Evolutionary conservation across 2,113 vertebrate species (phyloP), one percentile per base, ranked within the genome.

Genomic region (Aphyosemion australe): DNA sequence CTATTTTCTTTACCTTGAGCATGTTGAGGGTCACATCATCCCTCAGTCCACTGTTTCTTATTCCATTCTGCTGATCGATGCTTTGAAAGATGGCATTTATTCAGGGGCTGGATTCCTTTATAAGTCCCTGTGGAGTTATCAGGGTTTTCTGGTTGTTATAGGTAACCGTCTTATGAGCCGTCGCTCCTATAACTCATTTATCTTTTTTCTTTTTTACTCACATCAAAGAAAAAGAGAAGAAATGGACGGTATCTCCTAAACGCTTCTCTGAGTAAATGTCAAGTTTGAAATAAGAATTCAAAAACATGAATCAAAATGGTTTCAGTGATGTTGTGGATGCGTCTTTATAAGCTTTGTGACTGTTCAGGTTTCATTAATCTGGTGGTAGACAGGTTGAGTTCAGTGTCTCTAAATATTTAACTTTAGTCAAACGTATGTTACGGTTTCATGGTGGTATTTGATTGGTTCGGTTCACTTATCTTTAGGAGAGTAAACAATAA

Each of bases 121-220:
- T 46, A 51, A 64, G 32, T 68, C 42, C 66, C 51, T 69, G 45
- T 57, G 54, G 39, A 31, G 51, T 21, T 60, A 54, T 69, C 74
- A 65, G 71, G 47, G 59, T 2, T 56, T 69, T 71, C 53, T 63
- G 57, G 59, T 68, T 84, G 74, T 72, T 77, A 74, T 50, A 53
- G 63, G 59, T 39, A 64, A 41, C 71, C 83, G 79, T 76, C 63
- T 5, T 57, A 78, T 71, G 60, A 56, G n/a, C 53, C 19, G 32
- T 37, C 37, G 53, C 39, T 32, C 51, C 37, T 37, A 60, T 41
- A 59, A 65, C 41, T 61, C 50, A 74, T 79, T 84, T 61, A 55
- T 84, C 71, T 65, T 3, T 46, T 45, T 26, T 26, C 1, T 26
- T 26, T 26, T 26, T 46, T 46, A 16, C 16, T 46, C 16, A 70